Percentiles rank a stretch among this genome's conserved stretches.
Conservation (phyloP, 2,888 invertebrate species). For the Tenthredo scrophulariae region DNA sequence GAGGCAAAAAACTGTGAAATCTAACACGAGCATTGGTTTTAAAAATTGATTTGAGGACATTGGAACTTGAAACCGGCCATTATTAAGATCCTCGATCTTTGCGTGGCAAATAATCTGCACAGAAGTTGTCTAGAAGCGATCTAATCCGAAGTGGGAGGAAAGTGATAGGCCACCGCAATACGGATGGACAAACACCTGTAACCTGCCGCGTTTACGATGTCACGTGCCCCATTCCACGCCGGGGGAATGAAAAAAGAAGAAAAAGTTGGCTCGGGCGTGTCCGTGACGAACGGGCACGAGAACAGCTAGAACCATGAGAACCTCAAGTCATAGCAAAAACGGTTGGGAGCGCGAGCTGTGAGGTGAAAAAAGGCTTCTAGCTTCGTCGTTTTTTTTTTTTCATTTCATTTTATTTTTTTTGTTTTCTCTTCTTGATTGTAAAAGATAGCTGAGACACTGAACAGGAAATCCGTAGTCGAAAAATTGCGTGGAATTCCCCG, state of each 20-base stretch:
- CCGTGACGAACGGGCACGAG: conserved; percentile 69
- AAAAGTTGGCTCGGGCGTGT: conserved; percentile 66
- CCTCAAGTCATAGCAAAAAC: conserved; percentile 19
- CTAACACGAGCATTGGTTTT: background rate
- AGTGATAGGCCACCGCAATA: background rate
- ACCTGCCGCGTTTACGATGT: conserved; percentile 62
- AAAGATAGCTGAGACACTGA: conserved; percentile 62
- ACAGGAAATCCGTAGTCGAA: conserved; percentile 63
- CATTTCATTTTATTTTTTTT: background rate
- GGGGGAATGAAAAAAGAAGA: background rate
- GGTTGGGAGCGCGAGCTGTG: conserved; percentile 16
- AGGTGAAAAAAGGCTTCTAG: background rate
- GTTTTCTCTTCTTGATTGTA: background rate
- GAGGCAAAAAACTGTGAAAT: background rate
- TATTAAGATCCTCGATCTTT: conserved; percentile 49
- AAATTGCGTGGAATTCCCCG: conserved; percentile 1
- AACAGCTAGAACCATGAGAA: conserved; percentile 43
- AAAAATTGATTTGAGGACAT: background rate
- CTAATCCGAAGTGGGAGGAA: background rate
- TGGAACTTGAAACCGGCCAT: background rate
- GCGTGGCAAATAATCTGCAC: conserved; percentile 57
- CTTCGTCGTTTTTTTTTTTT: background rate
- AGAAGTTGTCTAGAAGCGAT: conserved; percentile 46
- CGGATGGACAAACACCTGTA: conserved; percentile 72
- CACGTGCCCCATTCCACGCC: conserved; percentile 67